phyloP scores from a whole-genome alignment of 2,888 invertebrate genomes.

The Cyaniris semiargus region DNA sequence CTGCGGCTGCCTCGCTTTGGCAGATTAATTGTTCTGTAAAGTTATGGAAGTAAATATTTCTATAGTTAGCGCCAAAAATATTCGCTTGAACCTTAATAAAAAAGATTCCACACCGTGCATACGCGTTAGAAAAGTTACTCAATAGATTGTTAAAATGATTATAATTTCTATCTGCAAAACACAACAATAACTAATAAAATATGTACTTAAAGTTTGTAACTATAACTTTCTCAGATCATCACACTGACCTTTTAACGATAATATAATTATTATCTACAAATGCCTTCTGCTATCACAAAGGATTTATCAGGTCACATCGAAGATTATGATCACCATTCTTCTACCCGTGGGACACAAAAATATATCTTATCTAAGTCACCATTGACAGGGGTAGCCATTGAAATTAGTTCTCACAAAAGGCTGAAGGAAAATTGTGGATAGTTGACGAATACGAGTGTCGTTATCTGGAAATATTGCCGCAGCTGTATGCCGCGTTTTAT shows the following conservation, averaged over 20 bases:
- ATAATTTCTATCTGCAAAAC: too few species aligned
- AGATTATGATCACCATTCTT: constrained; percentile 35
- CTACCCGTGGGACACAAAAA: constrained; percentile 55
- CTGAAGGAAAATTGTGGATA: constrained; percentile 56
- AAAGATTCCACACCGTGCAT: not conserved
- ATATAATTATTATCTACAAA: not conserved
- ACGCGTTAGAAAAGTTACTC: too few species aligned
- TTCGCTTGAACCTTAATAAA: not conserved
- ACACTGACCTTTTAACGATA: not conserved
- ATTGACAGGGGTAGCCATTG: constrained; percentile 49
- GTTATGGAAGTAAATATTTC: not conserved
- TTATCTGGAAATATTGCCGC: not conserved
- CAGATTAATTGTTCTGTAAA: not conserved
- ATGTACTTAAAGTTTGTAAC: not conserved
- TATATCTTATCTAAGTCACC: constrained; percentile 58
- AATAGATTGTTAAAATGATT: too few species aligned
- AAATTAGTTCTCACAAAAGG: constrained; percentile 39
- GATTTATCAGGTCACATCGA: not conserved
- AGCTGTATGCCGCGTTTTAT: constrained; percentile 4
- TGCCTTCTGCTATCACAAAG: not conserved
- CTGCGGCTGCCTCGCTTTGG: not conserved
- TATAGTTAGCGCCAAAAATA: not conserved
- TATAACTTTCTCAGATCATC: not conserved
- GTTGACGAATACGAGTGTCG: constrained; percentile 47
- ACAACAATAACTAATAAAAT: too few species aligned